Conservation (phyloP, 2,113 vertebrate genomes). For the Felis catus region DNA sequence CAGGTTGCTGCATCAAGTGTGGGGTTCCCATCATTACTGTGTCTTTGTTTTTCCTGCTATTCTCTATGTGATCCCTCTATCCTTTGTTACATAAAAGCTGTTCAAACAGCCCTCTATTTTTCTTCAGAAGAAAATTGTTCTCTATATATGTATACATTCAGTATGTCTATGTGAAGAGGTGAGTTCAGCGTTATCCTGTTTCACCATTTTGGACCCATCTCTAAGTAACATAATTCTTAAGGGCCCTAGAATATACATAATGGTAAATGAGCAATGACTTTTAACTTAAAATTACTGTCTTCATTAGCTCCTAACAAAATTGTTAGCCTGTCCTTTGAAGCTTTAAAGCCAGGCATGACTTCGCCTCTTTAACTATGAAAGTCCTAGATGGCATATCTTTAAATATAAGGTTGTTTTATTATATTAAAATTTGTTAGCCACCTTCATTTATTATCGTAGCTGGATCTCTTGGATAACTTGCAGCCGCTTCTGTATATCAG, state of each 20-base stretch:
- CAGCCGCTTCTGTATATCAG: neutral
- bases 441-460: neutral
- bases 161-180: neutral
- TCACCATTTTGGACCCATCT: neutral
- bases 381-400: no score
- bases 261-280: neutral
- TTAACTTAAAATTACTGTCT: neutral
- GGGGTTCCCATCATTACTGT: neutral
- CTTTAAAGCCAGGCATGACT: neutral
- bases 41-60: neutral
- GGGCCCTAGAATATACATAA: neutral
- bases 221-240: neutral
- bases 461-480: neutral
- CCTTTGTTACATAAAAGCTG: neutral
- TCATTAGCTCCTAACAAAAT: neutral
- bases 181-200: neutral
- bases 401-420: neutral
- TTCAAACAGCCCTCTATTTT: neutral
- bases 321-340: neutral
- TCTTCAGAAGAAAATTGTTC: neutral
- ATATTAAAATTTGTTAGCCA: neutral
- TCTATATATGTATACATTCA: neutral
- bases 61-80: neutral
- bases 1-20: no score
- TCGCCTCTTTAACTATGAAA: neutral